Base-by-base conservation (phyloP, 2,113 vertebrate species). In the Pampusana beccarii region DNA sequence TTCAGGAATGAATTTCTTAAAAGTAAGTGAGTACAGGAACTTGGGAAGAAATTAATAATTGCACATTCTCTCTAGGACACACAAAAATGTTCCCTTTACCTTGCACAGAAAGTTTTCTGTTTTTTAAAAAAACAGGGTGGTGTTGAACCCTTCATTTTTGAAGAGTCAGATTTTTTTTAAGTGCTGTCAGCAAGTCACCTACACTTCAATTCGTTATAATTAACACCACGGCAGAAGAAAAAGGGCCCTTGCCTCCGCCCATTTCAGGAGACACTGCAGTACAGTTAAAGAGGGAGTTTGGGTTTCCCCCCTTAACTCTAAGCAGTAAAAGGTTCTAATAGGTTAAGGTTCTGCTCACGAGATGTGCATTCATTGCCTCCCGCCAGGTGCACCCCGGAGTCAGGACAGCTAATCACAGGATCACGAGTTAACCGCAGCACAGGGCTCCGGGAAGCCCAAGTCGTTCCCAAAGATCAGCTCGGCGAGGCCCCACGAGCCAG, bases 1-100 rank as follows among this genome's bases (percentile, higher is more conserved):
- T 17, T 86, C 48, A 81, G 53, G 67, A 88, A 90, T 82, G 40
- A 94, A 89, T 75, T 92, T 25, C 58, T 90, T 79, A 61, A 95
- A 95, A 83, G 26, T 5, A 74, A 36, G 57, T 67, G 51, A 86
- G 69, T 46, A 94, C 36, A 80, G 75, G 51, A 95, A 86, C 44
- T 36, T 62, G 7, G 36, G 36, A 26, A 91, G 79, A 65, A 60
- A 28, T 5, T 48, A 36, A 11, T 74, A 86, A 78, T 33, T 56
- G 33, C 13, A 64, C 28, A 0, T 56, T 66, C 42, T 83, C 73
- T 92, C 64, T 85, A 74, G 79, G 72, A 78, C 64, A 80, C 4
- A 42, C 10, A n/a, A 80, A 83, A 62, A 28, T 34, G 29, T 82
- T 66, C 44, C 69, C 80, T 74, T 80, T 56, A 88, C 56, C 77